Percentiles rank a stretch among this genome's conserved stretches.
phyloP scores from a whole-genome alignment of 1,140 invertebrate species.

The Asobara japonica region DNA sequence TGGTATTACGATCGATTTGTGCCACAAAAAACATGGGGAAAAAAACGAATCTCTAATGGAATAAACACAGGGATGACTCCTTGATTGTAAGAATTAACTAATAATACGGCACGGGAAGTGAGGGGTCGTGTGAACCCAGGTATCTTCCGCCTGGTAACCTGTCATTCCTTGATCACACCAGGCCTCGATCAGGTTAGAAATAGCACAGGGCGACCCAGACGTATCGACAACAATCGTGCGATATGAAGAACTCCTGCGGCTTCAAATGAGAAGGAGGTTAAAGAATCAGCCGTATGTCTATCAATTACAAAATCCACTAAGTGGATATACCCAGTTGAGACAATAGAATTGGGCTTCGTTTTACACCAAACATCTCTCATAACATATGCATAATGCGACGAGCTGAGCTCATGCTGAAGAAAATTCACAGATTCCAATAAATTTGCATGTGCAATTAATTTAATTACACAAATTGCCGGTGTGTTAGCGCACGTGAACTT shows the following conservation, averaged over 20 bases:
- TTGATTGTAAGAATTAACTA: conserved; percentile 58
- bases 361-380: neutral
- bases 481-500: neutral
- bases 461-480: conserved; percentile 29
- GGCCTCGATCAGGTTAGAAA: conserved; percentile 1
- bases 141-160: conserved; percentile 48
- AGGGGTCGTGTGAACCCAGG: conserved; percentile 53
- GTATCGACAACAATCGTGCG: conserved; percentile 20
- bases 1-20: neutral
- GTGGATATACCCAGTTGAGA: conserved; percentile 47
- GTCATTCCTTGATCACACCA: conserved; percentile 53
- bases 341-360: conserved; percentile 50
- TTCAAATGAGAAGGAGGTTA: conserved; percentile 32
- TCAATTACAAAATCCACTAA: conserved; percentile 54
- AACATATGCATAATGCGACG: conserved; percentile 13
- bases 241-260: neutral
- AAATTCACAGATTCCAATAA: conserved; percentile 25
- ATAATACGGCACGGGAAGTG: conserved; percentile 55
- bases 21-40: conserved; percentile 12
- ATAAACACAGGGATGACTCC: conserved; percentile 56
- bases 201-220: neutral
- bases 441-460: conserved; percentile 45
- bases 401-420: conserved; percentile 30
- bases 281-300: conserved; percentile 38
- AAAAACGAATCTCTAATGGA: conserved; percentile 47